Percentiles rank a stretch among this genome's conserved stretches.
Conservation (phyloP, 1,140 invertebrate species). For the Megathymus violae region DNA sequence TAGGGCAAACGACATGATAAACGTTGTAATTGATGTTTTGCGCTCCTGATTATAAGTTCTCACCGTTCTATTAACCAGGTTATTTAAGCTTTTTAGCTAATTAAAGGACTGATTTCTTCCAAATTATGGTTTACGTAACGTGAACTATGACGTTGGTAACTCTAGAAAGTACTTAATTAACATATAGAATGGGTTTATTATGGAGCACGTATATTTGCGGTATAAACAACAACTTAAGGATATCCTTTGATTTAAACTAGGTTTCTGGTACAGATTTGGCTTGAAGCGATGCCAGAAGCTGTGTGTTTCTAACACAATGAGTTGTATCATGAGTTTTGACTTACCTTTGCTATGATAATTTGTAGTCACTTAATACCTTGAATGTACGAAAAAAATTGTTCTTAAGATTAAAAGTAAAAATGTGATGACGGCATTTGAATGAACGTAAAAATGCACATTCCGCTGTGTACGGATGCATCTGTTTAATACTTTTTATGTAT, state of each 20-base stretch:
- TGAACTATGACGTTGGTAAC: not conserved
- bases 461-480: no score
- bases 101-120: slow-evolving; percentile 6
- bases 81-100: not conserved
- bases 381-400: no score
- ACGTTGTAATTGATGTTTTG: slow-evolving; percentile 18
- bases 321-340: no score
- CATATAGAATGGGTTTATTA: not conserved
- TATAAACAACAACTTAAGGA: not conserved
- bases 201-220: not conserved
- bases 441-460: no score
- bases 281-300: not conserved
- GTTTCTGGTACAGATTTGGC: not conserved
- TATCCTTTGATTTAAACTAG: not conserved
- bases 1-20: slow-evolving; percentile 2
- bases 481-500: no score
- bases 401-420: no score
- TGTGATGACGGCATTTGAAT: no score
- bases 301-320: no score
- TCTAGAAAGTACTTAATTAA: not conserved
- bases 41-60: not conserved
- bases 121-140: not conserved
- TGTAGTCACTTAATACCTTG: slow-evolving; percentile 3
- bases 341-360: no score
- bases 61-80: not conserved